A percentile compares a stretch with the other conserved stretches of the same genome.
Evolutionary conservation across 2,113 vertebrate species (phyloP).

Genomic region (Octodon degus): DNA sequence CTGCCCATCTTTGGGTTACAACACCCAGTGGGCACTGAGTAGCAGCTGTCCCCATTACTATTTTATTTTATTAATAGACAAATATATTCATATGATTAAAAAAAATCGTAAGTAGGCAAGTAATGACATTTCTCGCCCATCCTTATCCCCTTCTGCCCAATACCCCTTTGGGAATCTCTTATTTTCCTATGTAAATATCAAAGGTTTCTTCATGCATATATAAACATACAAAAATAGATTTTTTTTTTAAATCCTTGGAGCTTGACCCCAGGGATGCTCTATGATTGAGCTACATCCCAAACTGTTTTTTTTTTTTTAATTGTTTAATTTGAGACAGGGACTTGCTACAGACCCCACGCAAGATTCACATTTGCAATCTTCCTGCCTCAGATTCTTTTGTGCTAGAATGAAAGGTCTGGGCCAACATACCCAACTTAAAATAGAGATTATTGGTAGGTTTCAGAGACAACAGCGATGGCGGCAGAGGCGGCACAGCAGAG

Average conservation of each 20-base stretch:
- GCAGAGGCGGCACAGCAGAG: too few species aligned
- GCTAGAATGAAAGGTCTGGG: background rate
- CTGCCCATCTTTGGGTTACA: background rate
- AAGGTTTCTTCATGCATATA: slow-evolving; percentile 18
- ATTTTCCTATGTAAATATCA: background rate
- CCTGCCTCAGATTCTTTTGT: background rate
- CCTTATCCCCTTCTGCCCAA: background rate
- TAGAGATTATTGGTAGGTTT: background rate
- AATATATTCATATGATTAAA: slow-evolving; percentile 41
- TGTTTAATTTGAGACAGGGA: background rate
- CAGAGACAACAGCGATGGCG: too few species aligned
- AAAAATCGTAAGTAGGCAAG: background rate
- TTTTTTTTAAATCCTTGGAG: background rate
- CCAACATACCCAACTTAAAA: background rate
- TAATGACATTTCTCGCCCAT: slow-evolving; percentile 10
- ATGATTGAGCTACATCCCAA: background rate
- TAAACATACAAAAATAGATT: background rate
- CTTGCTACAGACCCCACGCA: background rate
- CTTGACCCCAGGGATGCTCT: background rate
- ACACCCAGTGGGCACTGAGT: background rate
- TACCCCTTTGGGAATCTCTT: background rate
- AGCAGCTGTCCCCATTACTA: slow-evolving; percentile 63
- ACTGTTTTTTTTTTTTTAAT: background rate
- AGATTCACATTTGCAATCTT: background rate
- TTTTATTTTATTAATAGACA: slow-evolving; percentile 65